These are phyloP conservation scores for Xerus inauris DNA, from an alignment of 2,113 vertebrate genomes.

Conservation along the genomic window DNA sequence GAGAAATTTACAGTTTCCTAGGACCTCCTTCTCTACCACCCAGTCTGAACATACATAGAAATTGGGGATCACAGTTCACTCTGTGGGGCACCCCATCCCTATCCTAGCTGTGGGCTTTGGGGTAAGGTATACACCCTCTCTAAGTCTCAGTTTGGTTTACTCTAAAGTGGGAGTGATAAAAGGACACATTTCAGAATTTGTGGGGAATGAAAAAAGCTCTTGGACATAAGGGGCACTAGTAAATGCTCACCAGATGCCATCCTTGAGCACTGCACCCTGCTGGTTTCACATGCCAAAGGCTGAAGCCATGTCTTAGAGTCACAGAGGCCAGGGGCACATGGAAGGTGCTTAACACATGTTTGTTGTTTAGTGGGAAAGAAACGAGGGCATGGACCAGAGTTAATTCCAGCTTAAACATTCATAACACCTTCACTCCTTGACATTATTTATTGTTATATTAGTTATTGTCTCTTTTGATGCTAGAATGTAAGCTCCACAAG, in stretches of 20 bases:
- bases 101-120: background rate
- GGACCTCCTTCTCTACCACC: background rate
- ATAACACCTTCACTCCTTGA: background rate
- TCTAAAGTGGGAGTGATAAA: background rate
- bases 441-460: background rate
- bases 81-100: background rate
- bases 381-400: background rate
- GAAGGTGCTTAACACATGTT: background rate
- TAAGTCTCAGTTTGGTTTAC: background rate
- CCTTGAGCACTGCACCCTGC: fast-evolving
- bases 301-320: background rate
- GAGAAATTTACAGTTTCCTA: background rate
- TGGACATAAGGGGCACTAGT: background rate
- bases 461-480: background rate
- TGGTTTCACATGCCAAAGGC: background rate
- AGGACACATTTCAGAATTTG: background rate
- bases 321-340: background rate
- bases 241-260: background rate
- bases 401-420: background rate
- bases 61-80: background rate
- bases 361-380: background rate
- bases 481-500: background rate
- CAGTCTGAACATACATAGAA: no score
- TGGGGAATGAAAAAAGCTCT: background rate
- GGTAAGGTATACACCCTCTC: background rate